Conservation (phyloP, 2,888 invertebrate genomes). For the Aphrophora alni region DNA sequence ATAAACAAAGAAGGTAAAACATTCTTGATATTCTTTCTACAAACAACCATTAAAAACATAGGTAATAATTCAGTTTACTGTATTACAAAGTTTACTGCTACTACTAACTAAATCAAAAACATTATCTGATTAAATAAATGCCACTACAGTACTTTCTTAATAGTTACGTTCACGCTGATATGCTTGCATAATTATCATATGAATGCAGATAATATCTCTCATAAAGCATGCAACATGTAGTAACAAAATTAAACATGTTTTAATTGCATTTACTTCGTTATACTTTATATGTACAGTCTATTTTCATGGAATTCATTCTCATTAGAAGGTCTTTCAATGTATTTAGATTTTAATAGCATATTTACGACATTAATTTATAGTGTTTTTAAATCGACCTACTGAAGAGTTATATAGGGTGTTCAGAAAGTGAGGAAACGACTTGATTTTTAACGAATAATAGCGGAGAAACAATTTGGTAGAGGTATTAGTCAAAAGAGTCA, state of each 20-base stretch:
- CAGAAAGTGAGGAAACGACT: too few species aligned
- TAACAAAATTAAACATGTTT: background rate
- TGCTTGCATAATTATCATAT: background rate
- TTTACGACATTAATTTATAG: too few species aligned
- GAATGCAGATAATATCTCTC: background rate
- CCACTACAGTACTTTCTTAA: background rate
- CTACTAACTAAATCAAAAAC: background rate
- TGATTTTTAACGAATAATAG: too few species aligned
- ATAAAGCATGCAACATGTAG: too few species aligned
- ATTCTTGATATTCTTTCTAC: background rate
- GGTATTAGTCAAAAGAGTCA: too few species aligned
- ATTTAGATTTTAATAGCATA: background rate
- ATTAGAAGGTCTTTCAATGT: background rate
- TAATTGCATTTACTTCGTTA: background rate
- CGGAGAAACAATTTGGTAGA: too few species aligned
- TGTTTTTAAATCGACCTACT: too few species aligned
- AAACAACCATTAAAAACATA: background rate
- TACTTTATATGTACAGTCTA: background rate
- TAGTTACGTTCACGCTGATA: background rate
- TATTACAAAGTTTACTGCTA: background rate
- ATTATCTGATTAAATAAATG: background rate
- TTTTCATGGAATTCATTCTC: background rate
- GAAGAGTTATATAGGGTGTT: too few species aligned
- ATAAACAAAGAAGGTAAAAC: background rate
- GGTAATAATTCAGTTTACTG: background rate